Evolutionary conservation across 2,797 vertebrate genomes (phyloP).

Genomic region (Myotis vivesi): DNA sequence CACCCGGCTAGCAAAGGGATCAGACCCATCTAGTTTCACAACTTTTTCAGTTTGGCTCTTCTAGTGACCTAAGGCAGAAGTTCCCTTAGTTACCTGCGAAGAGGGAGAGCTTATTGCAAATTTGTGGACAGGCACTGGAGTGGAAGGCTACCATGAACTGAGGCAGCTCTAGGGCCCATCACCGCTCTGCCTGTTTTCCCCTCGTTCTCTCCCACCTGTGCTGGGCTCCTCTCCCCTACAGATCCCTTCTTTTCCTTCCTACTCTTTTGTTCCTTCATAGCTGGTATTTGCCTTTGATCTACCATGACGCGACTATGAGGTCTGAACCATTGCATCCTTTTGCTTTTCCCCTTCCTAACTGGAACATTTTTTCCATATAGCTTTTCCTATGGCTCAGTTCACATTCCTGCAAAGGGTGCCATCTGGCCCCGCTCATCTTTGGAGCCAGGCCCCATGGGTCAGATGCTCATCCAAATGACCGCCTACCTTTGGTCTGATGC

Average conservation of each 20-base stretch:
- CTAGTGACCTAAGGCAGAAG: background rate
- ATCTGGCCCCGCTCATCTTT: background rate
- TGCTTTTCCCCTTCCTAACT: slow-evolving; percentile 23
- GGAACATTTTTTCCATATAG: background rate
- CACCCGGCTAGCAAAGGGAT: background rate
- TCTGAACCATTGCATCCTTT: background rate
- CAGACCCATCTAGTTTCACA: background rate
- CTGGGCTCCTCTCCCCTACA: background rate
- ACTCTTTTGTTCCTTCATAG: background rate
- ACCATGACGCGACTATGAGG: background rate
- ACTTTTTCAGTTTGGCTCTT: background rate
- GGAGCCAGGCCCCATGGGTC: background rate
- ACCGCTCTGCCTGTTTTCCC: background rate
- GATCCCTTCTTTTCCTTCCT: background rate
- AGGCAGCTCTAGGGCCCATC: background rate
- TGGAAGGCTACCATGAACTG: background rate
- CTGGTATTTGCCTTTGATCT: background rate
- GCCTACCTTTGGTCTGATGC: background rate
- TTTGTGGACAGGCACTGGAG: background rate
- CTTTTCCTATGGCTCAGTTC: background rate
- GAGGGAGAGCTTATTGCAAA: background rate
- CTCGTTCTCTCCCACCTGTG: background rate
- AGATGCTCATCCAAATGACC: background rate
- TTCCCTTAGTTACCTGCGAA: background rate
- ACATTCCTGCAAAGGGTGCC: background rate